Percentiles rank a stretch among this genome's conserved stretches.
phyloP scores from a whole-genome alignment of 2,113 vertebrate genomes.

The Dendropsophus ebraccatus region DNA sequence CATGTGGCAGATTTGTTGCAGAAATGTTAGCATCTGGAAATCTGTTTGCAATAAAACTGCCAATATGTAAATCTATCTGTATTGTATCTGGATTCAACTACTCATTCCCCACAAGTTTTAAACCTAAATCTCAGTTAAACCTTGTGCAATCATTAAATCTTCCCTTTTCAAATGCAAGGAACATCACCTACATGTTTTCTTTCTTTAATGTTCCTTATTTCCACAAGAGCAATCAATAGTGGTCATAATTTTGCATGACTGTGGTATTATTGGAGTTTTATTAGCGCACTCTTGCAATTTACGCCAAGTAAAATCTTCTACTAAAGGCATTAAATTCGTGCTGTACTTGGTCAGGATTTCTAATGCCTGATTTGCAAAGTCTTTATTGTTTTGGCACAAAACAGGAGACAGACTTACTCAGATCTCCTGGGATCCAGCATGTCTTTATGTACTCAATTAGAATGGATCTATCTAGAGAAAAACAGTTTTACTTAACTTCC shows the following conservation, averaged over 20 bases:
- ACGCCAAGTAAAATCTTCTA: background rate
- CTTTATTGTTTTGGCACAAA: background rate
- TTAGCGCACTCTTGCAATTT: background rate
- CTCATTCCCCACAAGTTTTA: background rate
- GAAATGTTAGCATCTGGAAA: too few relatives aligned
- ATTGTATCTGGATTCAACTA: too few relatives aligned
- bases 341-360: background rate
- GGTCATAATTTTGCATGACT: background rate
- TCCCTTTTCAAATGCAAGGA: background rate
- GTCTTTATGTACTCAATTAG: background rate
- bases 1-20: too few relatives aligned
- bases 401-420: background rate
- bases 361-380: background rate
- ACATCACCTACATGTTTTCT: background rate
- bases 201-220: background rate
- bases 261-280: background rate
- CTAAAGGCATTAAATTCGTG: background rate
- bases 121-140: background rate
- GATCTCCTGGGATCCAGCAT: background rate
- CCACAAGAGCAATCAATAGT: background rate
- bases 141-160: background rate
- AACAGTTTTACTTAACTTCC: background rate
- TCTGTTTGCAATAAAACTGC: too few relatives aligned
- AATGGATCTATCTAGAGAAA: conserved; percentile 8
- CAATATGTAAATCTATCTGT: too few relatives aligned